Conservation (phyloP, 1,140 invertebrate genomes). For the Drosophila bocqueti region DNA sequence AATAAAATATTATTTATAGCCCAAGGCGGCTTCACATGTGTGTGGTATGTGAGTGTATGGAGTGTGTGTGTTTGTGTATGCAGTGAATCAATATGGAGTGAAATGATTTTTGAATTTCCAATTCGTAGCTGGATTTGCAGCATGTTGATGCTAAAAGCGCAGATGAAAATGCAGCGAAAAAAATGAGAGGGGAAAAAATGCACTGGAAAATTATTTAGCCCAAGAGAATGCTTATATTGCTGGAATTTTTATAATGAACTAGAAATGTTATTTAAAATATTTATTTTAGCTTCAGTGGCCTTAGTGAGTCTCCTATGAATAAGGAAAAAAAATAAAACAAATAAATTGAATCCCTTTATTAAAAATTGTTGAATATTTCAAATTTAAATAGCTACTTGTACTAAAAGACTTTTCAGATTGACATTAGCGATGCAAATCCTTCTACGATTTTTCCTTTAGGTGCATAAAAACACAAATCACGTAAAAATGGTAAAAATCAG, state of each 20-base stretch:
- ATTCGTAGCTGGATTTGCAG: conserved; percentile 43
- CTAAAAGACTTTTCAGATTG: neutral
- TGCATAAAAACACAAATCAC: conserved; percentile 7
- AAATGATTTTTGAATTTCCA: conserved; percentile 67
- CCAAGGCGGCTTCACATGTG: conserved; percentile 39
- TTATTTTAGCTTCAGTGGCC: too few species aligned
- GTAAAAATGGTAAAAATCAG: conserved; percentile 35
- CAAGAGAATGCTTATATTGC: neutral
- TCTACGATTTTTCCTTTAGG: neutral
- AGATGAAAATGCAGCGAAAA: conserved; percentile 50
- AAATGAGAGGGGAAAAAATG: neutral
- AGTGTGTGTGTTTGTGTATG: neutral
- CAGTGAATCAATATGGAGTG: conserved; percentile 63
- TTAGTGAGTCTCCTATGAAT: neutral
- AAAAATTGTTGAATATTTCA: neutral
- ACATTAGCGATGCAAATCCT: neutral
- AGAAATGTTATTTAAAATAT: neutral
- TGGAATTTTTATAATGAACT: neutral
- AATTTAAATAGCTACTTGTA: neutral
- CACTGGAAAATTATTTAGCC: neutral
- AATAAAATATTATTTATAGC: conserved; percentile 82
- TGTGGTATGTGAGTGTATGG: neutral
- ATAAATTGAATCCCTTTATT: neutral
- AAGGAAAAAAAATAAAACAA: neutral
- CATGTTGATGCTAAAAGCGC: conserved; percentile 62